Base-by-base conservation (phyloP, 2,797 vertebrate species). In the Nannoperca obscura region DNA sequence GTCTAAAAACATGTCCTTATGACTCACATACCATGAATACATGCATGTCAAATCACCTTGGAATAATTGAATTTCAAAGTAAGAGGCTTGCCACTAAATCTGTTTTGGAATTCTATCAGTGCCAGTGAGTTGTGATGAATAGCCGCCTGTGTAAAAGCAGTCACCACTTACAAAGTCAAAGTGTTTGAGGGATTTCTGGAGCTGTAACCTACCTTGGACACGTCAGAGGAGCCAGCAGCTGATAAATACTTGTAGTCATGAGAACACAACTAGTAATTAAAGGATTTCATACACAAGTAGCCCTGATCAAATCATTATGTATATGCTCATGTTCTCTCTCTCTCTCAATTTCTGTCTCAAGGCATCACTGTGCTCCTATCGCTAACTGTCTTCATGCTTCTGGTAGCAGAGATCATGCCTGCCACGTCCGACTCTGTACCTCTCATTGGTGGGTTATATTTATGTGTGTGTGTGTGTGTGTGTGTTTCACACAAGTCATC, bases 341-440 rank as follows among this genome's bases (percentile, higher is more conserved):
- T 67, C 38, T 75, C 63, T 81, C 12, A 9, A 13, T 87, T 50
- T 89, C 67, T 74, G 30, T 88, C 64, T 81, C 40, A 70, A 98
- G 97, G 97, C 66, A 97, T 98, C 88, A 97, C 97, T 27, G 97
- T 98, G 72, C 95, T 98, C 55, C 94, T 98, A 64, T 98, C 97
- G 5, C 91, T 98, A 57, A 98, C 97, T 0, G 97, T 98, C 78
- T 98, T 98, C 92, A 98, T 98, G 97, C 94, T 98, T 38, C 95
- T 98, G 82, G 97, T 98, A n/a, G 97, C 97, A 38, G 97, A 98
- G 92, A 98, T 98, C 90, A 98, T 98, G 97, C 97, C 97, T 8
- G 97, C 97, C 64, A 97, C 97, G 4, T 98, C 97, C 3, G 97
- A 98, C 92, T 97, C 97, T 0, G 97, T 98, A 68, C 97, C 97